phyloP scores from a whole-genome alignment of 2,797 vertebrate genomes.

The Intellagama lesueurii region DNA sequence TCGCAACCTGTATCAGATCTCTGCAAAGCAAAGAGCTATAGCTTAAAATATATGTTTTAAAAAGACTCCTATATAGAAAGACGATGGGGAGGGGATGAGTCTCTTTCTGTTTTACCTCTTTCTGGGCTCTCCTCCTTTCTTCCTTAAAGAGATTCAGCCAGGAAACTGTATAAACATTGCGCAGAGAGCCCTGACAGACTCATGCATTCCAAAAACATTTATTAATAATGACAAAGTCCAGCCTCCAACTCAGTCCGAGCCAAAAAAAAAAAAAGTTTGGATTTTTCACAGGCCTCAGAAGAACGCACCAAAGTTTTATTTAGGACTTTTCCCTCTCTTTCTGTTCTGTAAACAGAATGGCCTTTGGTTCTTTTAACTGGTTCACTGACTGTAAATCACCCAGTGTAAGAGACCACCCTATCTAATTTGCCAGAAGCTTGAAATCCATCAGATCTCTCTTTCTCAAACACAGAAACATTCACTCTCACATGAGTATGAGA shows the following conservation, averaged over 20 bases:
- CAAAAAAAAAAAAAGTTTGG: not conserved
- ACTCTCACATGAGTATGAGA: conserved; percentile 5
- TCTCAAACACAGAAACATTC: not conserved
- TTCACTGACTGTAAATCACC: no score
- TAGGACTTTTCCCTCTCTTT: not conserved
- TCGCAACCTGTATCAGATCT: not conserved
- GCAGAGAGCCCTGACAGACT: not conserved
- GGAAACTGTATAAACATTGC: conserved; percentile 29
- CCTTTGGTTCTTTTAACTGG: not conserved
- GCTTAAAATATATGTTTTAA: not conserved
- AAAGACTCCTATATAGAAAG: not conserved
- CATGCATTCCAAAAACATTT: conserved; percentile 25
- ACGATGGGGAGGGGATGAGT: not conserved
- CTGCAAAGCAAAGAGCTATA: not conserved
- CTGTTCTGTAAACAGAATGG: not conserved
- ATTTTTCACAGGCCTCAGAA: conserved; percentile 2
- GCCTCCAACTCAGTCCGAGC: not conserved
- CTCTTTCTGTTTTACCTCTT: conserved; percentile 7
- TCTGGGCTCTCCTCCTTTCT: conserved; percentile 6
- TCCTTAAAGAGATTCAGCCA: not conserved
- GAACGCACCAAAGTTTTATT: not conserved
- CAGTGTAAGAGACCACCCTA: not conserved
- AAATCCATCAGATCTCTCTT: not conserved
- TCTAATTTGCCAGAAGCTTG: not conserved
- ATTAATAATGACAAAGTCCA: conserved; percentile 23